Conservation (phyloP, 2,888 invertebrate genomes). For the Sarcophaga carnaria region DNA sequence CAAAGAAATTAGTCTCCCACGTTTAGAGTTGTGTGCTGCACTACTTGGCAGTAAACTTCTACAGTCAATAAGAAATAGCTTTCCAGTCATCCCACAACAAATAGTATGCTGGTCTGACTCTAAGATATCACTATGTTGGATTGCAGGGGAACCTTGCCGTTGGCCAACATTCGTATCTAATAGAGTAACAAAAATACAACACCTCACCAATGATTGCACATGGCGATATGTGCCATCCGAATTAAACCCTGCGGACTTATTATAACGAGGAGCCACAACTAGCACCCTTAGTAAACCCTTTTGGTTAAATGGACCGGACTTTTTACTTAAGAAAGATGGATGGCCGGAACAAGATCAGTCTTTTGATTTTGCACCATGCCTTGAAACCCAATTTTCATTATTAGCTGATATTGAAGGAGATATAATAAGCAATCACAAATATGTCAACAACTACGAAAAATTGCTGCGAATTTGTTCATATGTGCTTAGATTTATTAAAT, state of each 20-base stretch:
- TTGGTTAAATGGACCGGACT: slow-evolving; percentile 34
- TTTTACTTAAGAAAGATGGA: background rate
- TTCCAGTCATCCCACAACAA: background rate
- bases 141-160: slow-evolving; percentile 11
- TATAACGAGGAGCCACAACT: slow-evolving; percentile 24
- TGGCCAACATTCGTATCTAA: slow-evolving; percentile 40
- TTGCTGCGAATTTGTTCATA: slow-evolving; percentile 29
- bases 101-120: slow-evolving; percentile 42
- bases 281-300: background rate
- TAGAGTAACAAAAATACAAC: slow-evolving; percentile 39
- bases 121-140: slow-evolving; percentile 35
- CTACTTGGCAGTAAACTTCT: no score
- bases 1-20: slow-evolving; percentile 39
- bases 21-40: slow-evolving; percentile 29
- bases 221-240: slow-evolving; percentile 16
- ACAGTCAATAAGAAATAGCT: no score
- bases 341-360: background rate
- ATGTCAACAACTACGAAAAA: slow-evolving; percentile 25
- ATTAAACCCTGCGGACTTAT: slow-evolving; percentile 29
- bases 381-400: background rate
- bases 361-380: no score
- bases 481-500: slow-evolving; percentile 17
- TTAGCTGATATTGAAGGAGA: background rate
- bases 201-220: background rate
- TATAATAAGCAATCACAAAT: slow-evolving; percentile 24